Percentiles rank a stretch among this genome's conserved stretches.
These are phyloP conservation scores for Heliothis peltigera DNA, from an alignment of 2,888 invertebrate genomes.

Conservation along the genomic window DNA sequence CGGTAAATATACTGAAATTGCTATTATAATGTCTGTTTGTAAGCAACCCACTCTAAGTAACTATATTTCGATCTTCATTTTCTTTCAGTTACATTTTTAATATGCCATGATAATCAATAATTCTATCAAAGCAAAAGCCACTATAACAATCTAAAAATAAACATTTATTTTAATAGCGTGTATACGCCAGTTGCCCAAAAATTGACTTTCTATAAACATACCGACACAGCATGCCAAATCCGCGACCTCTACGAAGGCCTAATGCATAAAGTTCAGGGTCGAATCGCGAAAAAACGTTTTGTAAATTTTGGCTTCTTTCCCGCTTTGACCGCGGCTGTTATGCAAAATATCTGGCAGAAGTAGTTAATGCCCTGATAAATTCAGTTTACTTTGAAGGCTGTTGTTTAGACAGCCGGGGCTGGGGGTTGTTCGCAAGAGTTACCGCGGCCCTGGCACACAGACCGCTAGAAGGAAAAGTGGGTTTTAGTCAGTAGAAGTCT, in stretches of 20 bases:
- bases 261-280: constrained; percentile 35
- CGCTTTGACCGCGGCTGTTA: constrained; percentile 33
- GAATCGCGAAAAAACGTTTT: constrained; percentile 22
- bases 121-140: neutral
- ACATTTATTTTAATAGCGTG: neutral
- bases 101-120: neutral
- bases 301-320: constrained; percentile 43
- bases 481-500: no score
- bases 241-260: constrained; percentile 24
- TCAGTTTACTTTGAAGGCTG: constrained; percentile 33
- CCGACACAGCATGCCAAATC: constrained; percentile 34
- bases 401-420: no score
- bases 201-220: neutral
- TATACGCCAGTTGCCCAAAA: constrained; percentile 7
- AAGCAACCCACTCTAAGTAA: no score
- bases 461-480: no score
- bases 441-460: no score
- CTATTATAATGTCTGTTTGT: no score
- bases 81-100: no score
- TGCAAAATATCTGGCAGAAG: constrained; percentile 45
- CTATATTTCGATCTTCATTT: no score
- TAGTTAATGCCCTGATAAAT: constrained; percentile 36
- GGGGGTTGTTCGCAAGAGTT: no score
- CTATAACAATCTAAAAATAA: neutral
- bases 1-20: no score